A percentile compares a stretch with the other conserved stretches of the same genome.
These are phyloP conservation scores for Chloebia gouldiae DNA, from an alignment of 2,113 vertebrate genomes.

Conservation along the genomic window DNA sequence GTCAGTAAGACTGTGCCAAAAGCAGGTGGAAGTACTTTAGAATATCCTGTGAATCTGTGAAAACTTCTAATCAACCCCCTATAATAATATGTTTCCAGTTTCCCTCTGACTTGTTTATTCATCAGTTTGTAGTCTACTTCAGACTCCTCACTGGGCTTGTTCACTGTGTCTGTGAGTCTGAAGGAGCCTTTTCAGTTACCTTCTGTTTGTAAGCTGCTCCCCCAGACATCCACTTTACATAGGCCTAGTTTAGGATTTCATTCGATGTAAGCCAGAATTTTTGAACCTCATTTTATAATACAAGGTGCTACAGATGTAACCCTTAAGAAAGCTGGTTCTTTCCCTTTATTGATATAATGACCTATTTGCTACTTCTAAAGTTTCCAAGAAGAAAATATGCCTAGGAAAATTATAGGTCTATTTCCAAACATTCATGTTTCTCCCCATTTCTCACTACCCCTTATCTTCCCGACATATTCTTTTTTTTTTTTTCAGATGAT, in stretches of 20 bases:
- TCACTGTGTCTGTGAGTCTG: not conserved
- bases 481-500: not conserved
- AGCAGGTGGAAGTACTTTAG: not conserved
- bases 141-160: not conserved
- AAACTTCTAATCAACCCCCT: not conserved
- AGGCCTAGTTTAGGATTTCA: not conserved
- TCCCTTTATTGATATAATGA: not conserved
- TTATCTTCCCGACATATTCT: not conserved
- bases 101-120: not conserved
- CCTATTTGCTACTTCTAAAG: not conserved
- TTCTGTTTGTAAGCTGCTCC: not conserved
- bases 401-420: not conserved
- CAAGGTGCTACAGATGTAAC: not conserved
- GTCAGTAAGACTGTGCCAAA: not conserved
- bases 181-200: not conserved
- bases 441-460: not conserved
- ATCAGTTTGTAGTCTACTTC: not conserved
- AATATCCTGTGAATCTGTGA: not conserved
- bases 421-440: not conserved
- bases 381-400: not conserved
- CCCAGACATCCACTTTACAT: not conserved
- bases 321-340: not conserved
- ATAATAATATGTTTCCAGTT: not conserved
- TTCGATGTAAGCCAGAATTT: not conserved
- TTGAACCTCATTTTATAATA: not conserved